Conservation (phyloP, 2,113 vertebrate genomes). For the Atrichornis clamosus region DNA sequence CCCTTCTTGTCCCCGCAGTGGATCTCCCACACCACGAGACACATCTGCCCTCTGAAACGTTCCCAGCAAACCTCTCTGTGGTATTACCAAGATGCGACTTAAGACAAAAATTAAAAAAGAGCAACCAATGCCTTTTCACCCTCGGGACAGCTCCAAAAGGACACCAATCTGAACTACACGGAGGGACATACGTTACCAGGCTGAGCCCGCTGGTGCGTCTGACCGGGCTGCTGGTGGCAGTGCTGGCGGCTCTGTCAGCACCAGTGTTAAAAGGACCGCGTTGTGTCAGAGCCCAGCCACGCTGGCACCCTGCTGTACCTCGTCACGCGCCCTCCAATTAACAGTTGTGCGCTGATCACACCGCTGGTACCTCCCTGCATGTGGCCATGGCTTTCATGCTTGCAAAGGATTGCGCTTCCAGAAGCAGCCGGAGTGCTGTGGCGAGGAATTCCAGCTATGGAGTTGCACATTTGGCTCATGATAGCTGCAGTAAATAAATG, state of each 20-base stretch:
- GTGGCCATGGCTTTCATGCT: not conserved
- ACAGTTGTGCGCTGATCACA: not conserved
- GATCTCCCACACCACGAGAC: not conserved
- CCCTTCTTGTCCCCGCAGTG: not conserved
- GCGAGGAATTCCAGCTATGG: not conserved
- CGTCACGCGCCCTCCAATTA: not conserved
- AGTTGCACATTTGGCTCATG: not conserved
- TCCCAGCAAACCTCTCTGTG: not conserved
- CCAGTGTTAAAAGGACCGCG: not conserved
- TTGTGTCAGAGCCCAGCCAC: not conserved
- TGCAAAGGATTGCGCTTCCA: not conserved
- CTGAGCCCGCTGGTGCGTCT: not conserved
- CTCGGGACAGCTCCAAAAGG: not conserved
- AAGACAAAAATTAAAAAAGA: not conserved
- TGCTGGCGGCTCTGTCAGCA: not conserved
- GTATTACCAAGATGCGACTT: not conserved
- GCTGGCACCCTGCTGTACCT: not conserved
- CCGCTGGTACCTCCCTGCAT: not conserved
- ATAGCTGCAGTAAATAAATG: not conserved
- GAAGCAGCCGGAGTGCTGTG: accelerated
- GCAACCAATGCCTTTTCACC: accelerated
- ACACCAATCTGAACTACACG: accelerated
- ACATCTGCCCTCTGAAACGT: not conserved
- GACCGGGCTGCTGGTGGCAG: not conserved
- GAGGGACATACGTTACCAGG: not conserved